Evolutionary conservation across 2,797 vertebrate species (phyloP), one percentile per base, ranked within the genome.

Genomic region (Adrianichthys oophorus): DNA sequence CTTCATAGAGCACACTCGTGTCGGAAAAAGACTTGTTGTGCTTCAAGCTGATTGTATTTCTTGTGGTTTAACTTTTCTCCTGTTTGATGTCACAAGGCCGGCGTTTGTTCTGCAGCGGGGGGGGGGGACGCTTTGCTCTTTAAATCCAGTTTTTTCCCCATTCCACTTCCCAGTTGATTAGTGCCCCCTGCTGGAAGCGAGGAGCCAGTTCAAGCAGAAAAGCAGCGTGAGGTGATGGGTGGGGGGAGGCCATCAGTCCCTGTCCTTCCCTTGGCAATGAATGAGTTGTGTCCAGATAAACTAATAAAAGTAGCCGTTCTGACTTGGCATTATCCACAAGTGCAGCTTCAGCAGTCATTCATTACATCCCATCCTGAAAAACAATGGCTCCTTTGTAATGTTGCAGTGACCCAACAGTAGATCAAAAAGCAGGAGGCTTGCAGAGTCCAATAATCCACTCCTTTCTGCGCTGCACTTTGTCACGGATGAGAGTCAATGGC

Each of bases 381-480:
- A 91, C 88, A 91, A 86, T 84, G 72, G 81, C 79, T 82, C 62
- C 72, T 87, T 83, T 90, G 80, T 86, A 88, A 88, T 79, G 87
- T 77, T 70, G 71, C 73, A 74, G 64, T 66, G 65, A 70, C 72
- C 85, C 72, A 81, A 80, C 75, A 76, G 79, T 91, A 89, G 88
- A 91, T 92, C 88, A 89, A 91, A 91, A 87, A 80, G 63, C 71
- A 70, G 79, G 66, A 62, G 80, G 76, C 68, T 76, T 55, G 52
- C 73, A 52, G 69, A 83, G 80, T 73, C 80, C 81, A 83, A 87
- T 90, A 90, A 90, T 91, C 86, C 80, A 69, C 71, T 87, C 69
- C 58, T 68, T 82, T 78, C 77, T 82, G 69, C 15, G 45, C 57
- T 23, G 50, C 88, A 87, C 83, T 92, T 83, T 84, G 81, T 92